Base-by-base conservation (phyloP, 2,888 invertebrate genomes). In the Pasiphila rectangulata region DNA sequence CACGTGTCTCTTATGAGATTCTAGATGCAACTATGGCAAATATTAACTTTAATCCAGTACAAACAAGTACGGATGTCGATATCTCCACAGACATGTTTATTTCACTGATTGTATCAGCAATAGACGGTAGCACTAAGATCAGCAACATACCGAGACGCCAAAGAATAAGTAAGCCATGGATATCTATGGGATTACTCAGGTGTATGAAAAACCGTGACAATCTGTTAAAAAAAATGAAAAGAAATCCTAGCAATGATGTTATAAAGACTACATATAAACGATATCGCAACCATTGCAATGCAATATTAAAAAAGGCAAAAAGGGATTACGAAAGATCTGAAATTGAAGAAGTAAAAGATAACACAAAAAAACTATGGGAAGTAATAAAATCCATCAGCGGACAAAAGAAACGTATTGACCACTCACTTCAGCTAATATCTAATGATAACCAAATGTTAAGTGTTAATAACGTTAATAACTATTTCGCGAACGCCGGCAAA, bases 311-410 rank as follows among this genome's bases (percentile, higher is more conserved):
- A 16, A 48, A 42, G 21, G 12, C 43, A 1, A 48, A 43, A 21
- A 16, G 29, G 1, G 12, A 23, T 1, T 46, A 21, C 30, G 45
- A 53, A 6, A 42, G 20, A 9, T 1, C 2, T 17, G 21, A 21
- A 21, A 21, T 21, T 6, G 21, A 5, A 21, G 6, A 13, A 9
- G 43, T 37, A 10, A 43, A 17, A 7, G 35, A 25, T 7, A 46
- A 42, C 13, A 37, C 16, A 21, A 46, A 46, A 13, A 38, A 32
- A 13, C 17, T 41, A 4, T 51, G 38, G 45, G 15, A 42, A n/a
- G 38, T 38, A 1, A 35, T 48, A 1, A 38, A 30, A 12, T 29
- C 34, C 1, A 43, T 43, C n/a, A 34, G 34, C 16, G 38, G 39
- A 5, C 16, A 12, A 15, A 42, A n/a, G n/a, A n/a, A n/a, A n/a